A percentile compares a stretch with the other conserved stretches of the same genome.
Evolutionary conservation across 2,888 invertebrate species (phyloP).

Genomic region (Furcula furcula): DNA sequence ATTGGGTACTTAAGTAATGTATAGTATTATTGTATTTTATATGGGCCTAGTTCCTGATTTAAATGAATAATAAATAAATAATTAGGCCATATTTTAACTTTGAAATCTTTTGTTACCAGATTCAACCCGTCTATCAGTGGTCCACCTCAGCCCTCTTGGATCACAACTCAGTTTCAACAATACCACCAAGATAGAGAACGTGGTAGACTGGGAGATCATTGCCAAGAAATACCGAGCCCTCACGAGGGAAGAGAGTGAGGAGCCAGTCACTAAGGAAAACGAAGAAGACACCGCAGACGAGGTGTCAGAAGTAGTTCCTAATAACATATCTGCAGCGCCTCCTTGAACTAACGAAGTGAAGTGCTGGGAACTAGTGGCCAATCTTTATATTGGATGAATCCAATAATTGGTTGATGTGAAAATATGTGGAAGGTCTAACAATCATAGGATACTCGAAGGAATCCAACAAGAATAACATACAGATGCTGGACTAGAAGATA

Average conservation of each 20-base stretch:
- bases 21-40: too few species aligned
- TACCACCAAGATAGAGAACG: slow-evolving; percentile 91
- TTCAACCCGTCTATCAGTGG: slow-evolving; percentile 89
- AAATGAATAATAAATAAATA: too few species aligned
- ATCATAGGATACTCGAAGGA: too few species aligned
- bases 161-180: slow-evolving; percentile 92
- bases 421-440: too few species aligned
- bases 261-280: slow-evolving; percentile 55
- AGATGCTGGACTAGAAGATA: too few species aligned
- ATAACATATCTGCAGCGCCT: slow-evolving; percentile 63
- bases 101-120: slow-evolving; percentile 69
- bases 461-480: too few species aligned
- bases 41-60: too few species aligned
- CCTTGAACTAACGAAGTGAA: slow-evolving; percentile 44
- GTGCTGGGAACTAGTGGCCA: slow-evolving; percentile 14
- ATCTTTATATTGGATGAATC: too few species aligned
- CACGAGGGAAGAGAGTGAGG: slow-evolving; percentile 72
- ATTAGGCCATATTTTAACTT: too few species aligned
- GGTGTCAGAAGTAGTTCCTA: slow-evolving; percentile 65
- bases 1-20: too few species aligned
- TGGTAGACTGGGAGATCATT: slow-evolving; percentile 95
- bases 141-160: slow-evolving; percentile 91
- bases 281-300: slow-evolving; percentile 69
- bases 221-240: slow-evolving; percentile 93
- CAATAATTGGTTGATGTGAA: too few species aligned